Conservation (phyloP, 2,113 vertebrate genomes). For the Scolopax mira region DNA sequence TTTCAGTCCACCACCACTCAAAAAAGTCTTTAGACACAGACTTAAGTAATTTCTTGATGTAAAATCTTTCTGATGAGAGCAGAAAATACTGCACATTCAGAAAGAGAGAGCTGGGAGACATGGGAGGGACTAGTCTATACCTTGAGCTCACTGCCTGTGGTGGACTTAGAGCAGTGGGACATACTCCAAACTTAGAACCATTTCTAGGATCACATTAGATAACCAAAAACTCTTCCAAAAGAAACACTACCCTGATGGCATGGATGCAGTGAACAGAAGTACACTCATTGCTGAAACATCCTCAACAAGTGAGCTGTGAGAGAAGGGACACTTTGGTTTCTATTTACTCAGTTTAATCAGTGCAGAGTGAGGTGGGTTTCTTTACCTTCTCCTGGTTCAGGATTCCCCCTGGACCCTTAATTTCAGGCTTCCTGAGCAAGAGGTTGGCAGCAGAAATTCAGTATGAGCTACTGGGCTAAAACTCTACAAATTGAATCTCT, state of each 20-base stretch:
- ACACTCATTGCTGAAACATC: not conserved
- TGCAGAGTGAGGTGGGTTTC: not conserved
- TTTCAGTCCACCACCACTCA: not conserved
- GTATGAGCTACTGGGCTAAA: not conserved
- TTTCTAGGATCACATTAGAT: not conserved
- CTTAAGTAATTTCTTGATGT: not conserved
- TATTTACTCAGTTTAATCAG: not conserved
- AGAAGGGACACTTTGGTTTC: not conserved
- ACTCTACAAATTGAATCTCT: not conserved
- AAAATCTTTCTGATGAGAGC: not conserved
- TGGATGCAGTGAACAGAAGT: not conserved
- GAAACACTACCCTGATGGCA: not conserved
- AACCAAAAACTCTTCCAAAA: not conserved
- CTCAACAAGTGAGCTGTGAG: not conserved
- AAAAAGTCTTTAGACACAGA: not conserved
- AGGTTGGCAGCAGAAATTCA: not conserved
- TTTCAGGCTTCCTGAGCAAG: not conserved
- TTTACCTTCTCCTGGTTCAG: not conserved
- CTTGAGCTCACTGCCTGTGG: not conserved
- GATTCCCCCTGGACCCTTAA: not conserved
- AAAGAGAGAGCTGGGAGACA: not conserved
- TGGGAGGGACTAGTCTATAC: not conserved
- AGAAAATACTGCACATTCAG: not conserved
- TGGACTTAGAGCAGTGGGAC: not conserved
- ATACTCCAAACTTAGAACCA: not conserved